Evolutionary conservation across 1,140 invertebrate species (phyloP), one percentile per base, ranked within the genome.

Genomic region (Mylabris phalerata): DNA sequence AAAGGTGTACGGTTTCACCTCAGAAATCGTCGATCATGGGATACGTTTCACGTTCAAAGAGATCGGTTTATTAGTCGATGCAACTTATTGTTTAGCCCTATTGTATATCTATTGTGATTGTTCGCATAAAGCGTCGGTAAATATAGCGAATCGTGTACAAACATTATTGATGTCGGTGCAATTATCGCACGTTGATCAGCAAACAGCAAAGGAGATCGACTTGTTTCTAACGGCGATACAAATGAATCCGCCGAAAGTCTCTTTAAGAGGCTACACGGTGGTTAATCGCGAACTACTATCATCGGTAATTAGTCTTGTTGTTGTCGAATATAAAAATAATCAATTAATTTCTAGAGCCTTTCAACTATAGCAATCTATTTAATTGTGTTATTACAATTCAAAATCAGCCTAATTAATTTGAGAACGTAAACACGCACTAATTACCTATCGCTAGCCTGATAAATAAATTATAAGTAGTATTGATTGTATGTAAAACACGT

Each of bases 191-290:
- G 75, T 81, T 19, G 80, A 82, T 63, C 67, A 71, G 63, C 73
- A 70, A 6, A 78, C 80, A 5, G 76, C 79, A 51, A 79, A 79
- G 68, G 82, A 83, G 74, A 79, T 77, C 11, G 41, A 69, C 48
- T 25, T 81, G 45, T 83, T 83, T 69, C 78, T 83, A 52, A 75
- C 78, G 56, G 82, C 81, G 1, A 82, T 83, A 38, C 78, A 82
- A 66, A 80, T 82, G 79, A 83, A 83, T 69, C 81, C 82, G 13
- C 81, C 82, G 3, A 79, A 80, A 13, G 81, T 83, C 9, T 82
- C 79, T 26, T 66, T 83, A 10, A 78, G 79, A 62, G 82, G 82
- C 19, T 83, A 82, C 64, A 78, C 79, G 2, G 67, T 80, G 47
- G 80, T 83, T 13, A 82, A 82, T 65, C 75, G 80, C 50, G 79